Evolutionary conservation across 2,797 vertebrate genomes (phyloP).

Genomic region (Tragelaphus oryx): DNA sequence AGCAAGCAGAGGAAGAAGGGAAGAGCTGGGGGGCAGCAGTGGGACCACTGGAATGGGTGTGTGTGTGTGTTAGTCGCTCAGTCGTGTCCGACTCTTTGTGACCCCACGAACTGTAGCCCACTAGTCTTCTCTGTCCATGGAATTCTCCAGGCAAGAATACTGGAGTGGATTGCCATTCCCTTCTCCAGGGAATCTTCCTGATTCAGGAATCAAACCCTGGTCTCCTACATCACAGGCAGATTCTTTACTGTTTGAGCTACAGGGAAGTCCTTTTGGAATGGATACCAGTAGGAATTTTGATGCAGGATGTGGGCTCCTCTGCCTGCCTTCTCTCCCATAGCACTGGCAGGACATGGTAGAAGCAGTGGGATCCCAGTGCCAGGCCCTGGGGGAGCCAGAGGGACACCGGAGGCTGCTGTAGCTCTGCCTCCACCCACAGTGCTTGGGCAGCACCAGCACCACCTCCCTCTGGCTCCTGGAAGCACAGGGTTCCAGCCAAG

Average conservation of each 20-base stretch:
- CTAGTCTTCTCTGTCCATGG: not conserved
- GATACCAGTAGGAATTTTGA: not conserved
- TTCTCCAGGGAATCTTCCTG: not conserved
- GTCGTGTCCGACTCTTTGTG: not conserved
- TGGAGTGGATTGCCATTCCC: not conserved
- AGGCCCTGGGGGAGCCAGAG: not conserved
- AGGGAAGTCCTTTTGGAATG: not conserved
- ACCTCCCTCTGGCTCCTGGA: not conserved
- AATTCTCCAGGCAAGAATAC: not conserved
- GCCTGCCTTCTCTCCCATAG: not conserved
- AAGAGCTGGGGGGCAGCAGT: not conserved
- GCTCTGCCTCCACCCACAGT: not conserved
- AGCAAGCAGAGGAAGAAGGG: not conserved
- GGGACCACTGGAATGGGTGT: not conserved
- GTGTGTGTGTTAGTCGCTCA: not conserved
- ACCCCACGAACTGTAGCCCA: not conserved
- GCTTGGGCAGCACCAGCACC: not conserved
- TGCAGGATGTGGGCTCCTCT: not conserved
- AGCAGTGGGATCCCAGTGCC: not conserved
- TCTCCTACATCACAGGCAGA: not conserved
- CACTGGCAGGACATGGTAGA: not conserved
- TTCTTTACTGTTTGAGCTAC: not conserved
- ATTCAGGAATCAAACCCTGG: not conserved
- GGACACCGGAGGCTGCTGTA: not conserved
- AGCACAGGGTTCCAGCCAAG: not conserved